phyloP scores from a whole-genome alignment of 1,140 invertebrate genomes.

The Coenobita brevimanus region DNA sequence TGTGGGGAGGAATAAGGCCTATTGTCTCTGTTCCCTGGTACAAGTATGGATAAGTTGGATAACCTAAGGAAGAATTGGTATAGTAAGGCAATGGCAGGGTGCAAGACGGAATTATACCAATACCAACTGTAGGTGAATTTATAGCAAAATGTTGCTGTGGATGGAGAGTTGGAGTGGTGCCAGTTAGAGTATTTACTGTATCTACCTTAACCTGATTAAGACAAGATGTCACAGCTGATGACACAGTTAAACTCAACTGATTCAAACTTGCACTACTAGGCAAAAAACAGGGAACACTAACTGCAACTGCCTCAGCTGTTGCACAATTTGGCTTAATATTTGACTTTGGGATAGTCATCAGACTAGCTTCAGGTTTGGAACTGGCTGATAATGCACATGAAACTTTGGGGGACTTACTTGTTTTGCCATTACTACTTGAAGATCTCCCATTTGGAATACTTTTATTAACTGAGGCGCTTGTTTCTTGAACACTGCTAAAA shows the following conservation, averaged over 20 bases:
- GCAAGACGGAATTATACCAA: slow-evolving; percentile 52
- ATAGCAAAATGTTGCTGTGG: slow-evolving; percentile 46
- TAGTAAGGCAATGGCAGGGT: slow-evolving; percentile 54
- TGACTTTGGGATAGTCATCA: neutral
- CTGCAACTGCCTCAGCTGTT: slow-evolving; percentile 5
- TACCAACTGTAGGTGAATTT: slow-evolving; percentile 37
- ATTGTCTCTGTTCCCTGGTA: slow-evolving; percentile 51
- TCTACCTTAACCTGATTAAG: neutral
- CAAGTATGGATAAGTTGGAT: slow-evolving; percentile 55
- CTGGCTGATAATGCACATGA: slow-evolving; percentile 8
- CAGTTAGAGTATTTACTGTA: slow-evolving; percentile 2
- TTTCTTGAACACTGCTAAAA: slow-evolving; percentile 40
- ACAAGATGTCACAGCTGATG: slow-evolving; percentile 19
- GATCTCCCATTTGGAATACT: slow-evolving; percentile 25
- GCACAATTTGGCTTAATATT: slow-evolving; percentile 5
- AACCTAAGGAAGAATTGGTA: slow-evolving; percentile 41
- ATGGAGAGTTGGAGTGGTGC: slow-evolving; percentile 8
- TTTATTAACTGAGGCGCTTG: neutral
- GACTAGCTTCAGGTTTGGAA: slow-evolving; percentile 34
- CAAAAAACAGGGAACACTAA: neutral
- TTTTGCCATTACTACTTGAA: slow-evolving; percentile 27
- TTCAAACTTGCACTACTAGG: slow-evolving; percentile 13
- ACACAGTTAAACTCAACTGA: slow-evolving; percentile 11
- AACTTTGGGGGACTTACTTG: slow-evolving; percentile 22
- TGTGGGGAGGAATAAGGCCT: slow-evolving; percentile 44